These are phyloP conservation scores for Hafferia zeledoni DNA, from an alignment of 2,797 vertebrate genomes.

Conservation along the genomic window DNA sequence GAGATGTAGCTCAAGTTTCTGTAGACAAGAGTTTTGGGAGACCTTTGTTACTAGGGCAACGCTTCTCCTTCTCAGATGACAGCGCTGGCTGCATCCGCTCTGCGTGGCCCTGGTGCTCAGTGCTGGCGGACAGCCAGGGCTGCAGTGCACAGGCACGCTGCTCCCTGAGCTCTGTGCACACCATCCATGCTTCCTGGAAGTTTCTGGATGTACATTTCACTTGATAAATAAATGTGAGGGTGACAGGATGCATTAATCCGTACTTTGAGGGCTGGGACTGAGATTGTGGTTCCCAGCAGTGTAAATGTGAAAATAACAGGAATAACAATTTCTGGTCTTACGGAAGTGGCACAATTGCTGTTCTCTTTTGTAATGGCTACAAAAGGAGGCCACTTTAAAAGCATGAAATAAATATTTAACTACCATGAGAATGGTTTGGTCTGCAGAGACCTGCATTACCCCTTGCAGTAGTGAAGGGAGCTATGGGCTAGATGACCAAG, in stretches of 20 bases:
- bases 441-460: background rate
- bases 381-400: background rate
- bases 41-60: constrained; percentile 20
- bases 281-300: background rate
- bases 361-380: background rate
- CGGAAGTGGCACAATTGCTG: background rate
- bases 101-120: fast-evolving
- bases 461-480: fast-evolving
- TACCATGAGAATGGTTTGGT: background rate
- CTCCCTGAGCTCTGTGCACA: fast-evolving
- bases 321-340: background rate
- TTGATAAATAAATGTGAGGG: fast-evolving
- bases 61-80: background rate
- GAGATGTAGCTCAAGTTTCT: constrained; percentile 25
- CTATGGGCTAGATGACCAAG: background rate
- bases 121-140: background rate
- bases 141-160: background rate
- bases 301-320: background rate
- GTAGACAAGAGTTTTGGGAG: background rate
- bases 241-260: background rate
- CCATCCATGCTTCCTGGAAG: fast-evolving
- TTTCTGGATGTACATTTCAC: background rate
- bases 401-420: background rate
- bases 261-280: background rate
- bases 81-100: background rate